Conservation (phyloP, 2,113 vertebrate genomes). For the Rafetus swinhoei region DNA sequence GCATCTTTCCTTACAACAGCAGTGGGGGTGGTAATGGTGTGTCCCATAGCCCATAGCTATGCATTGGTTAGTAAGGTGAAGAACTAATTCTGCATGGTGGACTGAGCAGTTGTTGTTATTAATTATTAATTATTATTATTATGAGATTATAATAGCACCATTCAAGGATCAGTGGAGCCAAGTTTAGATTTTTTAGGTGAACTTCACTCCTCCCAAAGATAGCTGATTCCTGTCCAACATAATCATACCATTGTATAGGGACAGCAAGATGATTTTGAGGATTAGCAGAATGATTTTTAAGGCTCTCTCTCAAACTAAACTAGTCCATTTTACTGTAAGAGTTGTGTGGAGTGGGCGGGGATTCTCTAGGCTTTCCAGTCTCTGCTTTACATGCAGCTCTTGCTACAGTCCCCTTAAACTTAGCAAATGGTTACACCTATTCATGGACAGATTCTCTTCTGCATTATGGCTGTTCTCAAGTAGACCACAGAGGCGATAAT, state of each 20-base stretch:
- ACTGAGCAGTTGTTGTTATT: background rate
- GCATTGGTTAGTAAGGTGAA: background rate
- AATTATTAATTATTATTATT: background rate
- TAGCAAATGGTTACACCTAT: background rate
- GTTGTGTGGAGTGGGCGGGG: background rate
- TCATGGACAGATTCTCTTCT: background rate
- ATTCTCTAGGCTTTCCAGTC: background rate
- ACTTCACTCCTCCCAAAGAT: background rate
- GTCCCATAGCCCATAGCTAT: background rate
- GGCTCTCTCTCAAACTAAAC: background rate
- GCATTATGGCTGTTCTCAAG: background rate
- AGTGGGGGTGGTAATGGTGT: background rate
- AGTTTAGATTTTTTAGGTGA: background rate
- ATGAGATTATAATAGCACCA: background rate
- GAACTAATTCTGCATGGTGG: background rate
- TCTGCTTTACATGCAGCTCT: background rate
- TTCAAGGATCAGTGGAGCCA: background rate
- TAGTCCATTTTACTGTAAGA: background rate
- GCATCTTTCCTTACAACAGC: background rate
- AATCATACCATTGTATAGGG: background rate
- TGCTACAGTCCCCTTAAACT: background rate
- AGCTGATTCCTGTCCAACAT: background rate
- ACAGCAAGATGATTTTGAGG: too few species aligned
- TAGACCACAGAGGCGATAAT: fast-evolving
- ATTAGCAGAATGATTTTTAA: too few species aligned